These are phyloP conservation scores for Amphilophus citrinellus DNA, from an alignment of 2,113 vertebrate genomes.

Conservation along the genomic window DNA sequence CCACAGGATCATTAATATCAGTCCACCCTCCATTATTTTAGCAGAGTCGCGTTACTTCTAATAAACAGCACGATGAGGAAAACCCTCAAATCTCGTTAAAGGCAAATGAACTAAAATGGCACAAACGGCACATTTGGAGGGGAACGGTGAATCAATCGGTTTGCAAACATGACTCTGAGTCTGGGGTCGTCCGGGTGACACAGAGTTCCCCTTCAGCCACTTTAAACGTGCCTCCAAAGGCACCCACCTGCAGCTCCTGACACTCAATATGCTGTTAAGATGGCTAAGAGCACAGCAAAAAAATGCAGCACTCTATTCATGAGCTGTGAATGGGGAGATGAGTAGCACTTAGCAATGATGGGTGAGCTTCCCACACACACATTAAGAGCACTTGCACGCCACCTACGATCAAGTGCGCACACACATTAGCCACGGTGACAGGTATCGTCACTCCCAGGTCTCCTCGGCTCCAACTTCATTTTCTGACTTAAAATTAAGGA, in stretches of 20 bases:
- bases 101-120: rapidly evolving
- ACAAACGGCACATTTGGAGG: too few relatives aligned
- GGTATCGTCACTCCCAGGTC: neutral
- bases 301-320: constrained; percentile 35
- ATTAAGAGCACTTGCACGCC: constrained; percentile 13
- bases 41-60: neutral
- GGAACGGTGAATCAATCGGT: neutral
- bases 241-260: constrained; percentile 23
- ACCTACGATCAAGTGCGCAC: constrained; percentile 20
- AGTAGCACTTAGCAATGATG: constrained; percentile 52
- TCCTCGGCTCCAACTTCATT: constrained; percentile 25
- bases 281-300: constrained; percentile 19
- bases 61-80: neutral
- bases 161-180: neutral
- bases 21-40: neutral
- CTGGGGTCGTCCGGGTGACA: neutral
- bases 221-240: constrained; percentile 19
- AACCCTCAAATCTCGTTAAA: neutral
- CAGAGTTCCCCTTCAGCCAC: constrained; percentile 17
- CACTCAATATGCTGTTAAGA: constrained; percentile 5
- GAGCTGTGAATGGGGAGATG: constrained; percentile 45
- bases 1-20: neutral
- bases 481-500: constrained; percentile 60
- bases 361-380: constrained; percentile 46
- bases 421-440: neutral